A percentile compares a stretch with the other conserved stretches of the same genome.
These are phyloP conservation scores for Cantharis rustica DNA, from an alignment of 2,888 invertebrate species.

Conservation along the genomic window DNA sequence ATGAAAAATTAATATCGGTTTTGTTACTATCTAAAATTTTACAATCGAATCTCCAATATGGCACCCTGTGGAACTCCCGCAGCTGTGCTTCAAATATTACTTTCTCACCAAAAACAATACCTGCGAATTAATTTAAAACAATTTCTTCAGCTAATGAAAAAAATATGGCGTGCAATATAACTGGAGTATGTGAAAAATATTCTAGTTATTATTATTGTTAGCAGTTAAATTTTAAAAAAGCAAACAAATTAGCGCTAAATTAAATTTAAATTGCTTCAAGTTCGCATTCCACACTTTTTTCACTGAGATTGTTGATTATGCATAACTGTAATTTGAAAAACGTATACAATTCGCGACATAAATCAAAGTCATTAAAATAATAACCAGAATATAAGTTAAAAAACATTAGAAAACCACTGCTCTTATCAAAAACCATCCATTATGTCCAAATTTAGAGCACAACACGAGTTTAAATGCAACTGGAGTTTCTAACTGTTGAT, in stretches of 20 bases:
- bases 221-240: background rate
- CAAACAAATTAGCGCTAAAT: background rate
- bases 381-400: background rate
- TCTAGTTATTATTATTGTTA: background rate
- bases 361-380: background rate
- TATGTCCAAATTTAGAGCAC: background rate
- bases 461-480: background rate
- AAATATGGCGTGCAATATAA: background rate
- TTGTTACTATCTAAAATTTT: background rate
- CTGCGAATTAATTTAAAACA: background rate
- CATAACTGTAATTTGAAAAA: background rate
- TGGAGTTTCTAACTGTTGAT: background rate
- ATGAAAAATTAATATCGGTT: background rate
- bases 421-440: background rate
- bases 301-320: background rate
- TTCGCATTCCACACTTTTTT: background rate
- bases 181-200: background rate
- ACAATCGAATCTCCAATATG: background rate
- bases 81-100: background rate
- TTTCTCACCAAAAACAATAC: background rate
- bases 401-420: background rate
- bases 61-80: background rate
- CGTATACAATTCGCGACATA: background rate
- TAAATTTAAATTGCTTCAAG: background rate
- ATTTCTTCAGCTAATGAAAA: background rate